These are phyloP conservation scores for Rhynchophorus ferrugineus DNA, from an alignment of 1,140 invertebrate species.

Conservation along the genomic window DNA sequence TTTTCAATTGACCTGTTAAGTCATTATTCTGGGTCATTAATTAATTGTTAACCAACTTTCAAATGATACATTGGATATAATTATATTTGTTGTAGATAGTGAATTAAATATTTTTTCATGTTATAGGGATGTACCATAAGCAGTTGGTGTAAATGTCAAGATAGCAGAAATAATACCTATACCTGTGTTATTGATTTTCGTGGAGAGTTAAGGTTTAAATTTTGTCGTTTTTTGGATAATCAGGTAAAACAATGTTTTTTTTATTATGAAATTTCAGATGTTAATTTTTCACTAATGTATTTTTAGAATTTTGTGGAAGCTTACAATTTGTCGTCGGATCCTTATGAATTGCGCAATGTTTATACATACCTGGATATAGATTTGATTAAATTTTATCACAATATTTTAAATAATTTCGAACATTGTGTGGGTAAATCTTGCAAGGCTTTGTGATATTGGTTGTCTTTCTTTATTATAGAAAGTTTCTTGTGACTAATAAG, in stretches of 20 bases:
- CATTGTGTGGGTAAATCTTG: constrained; percentile 17
- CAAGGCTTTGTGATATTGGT: constrained; percentile 12
- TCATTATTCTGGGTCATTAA: too few species aligned
- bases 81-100: too few species aligned
- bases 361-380: constrained; percentile 12
- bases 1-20: too few species aligned
- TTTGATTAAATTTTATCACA: constrained; percentile 15
- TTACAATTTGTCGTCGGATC: constrained; percentile 60
- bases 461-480: too few species aligned
- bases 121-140: constrained; percentile 55
- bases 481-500: too few species aligned
- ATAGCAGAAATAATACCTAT: constrained; percentile 77
- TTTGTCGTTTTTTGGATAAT: constrained; percentile 66
- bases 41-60: too few species aligned
- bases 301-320: constrained; percentile 53
- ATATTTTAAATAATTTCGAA: constrained; percentile 17
- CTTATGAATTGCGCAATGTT: constrained; percentile 62
- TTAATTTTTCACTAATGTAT: constrained; percentile 5
- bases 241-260: constrained; percentile 47
- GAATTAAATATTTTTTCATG: too few species aligned
- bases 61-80: too few species aligned
- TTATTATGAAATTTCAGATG: neutral
- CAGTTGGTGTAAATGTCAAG: constrained; percentile 74
- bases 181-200: constrained; percentile 60
- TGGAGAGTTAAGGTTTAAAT: constrained; percentile 53